Evolutionary conservation across 2,113 vertebrate species (phyloP).

Genomic region (Arvicanthis niloticus): DNA sequence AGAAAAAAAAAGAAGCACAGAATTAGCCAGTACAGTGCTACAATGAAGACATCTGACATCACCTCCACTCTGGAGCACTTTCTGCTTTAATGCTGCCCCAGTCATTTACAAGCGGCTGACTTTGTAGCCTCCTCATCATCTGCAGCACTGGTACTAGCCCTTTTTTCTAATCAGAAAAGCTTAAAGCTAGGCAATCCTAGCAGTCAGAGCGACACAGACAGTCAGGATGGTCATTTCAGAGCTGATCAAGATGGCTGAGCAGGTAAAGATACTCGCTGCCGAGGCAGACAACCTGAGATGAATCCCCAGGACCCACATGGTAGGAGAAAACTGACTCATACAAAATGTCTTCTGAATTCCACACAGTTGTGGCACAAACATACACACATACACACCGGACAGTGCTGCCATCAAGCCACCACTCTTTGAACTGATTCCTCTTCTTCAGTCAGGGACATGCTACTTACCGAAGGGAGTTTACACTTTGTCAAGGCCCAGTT

Average conservation of each 20-base stretch:
- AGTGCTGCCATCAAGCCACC: too few species aligned
- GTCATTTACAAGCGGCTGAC: background rate
- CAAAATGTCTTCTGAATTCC: background rate
- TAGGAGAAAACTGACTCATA: background rate
- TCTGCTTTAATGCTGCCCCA: background rate
- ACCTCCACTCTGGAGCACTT: background rate
- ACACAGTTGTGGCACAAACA: background rate
- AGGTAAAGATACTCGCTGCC: background rate
- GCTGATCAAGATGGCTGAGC: background rate
- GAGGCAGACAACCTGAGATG: background rate
- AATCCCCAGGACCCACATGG: background rate
- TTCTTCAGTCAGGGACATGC: background rate
- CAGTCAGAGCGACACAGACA: background rate
- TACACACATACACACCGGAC: background rate
- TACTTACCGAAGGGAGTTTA: constrained; percentile 86
- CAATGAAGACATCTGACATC: constrained; percentile 18
- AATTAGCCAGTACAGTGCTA: constrained; percentile 52
- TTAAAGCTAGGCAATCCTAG: background rate
- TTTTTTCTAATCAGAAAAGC: background rate
- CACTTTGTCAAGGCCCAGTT: constrained; percentile 94
- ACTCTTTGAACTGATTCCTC: background rate
- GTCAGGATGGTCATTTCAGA: constrained; percentile 14
- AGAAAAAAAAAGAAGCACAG: constrained; percentile 2
- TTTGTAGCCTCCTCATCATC: background rate
- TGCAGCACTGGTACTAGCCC: background rate